These are phyloP conservation scores for Plemyria rubiginata DNA, from an alignment of 2,888 invertebrate genomes.

Conservation along the genomic window DNA sequence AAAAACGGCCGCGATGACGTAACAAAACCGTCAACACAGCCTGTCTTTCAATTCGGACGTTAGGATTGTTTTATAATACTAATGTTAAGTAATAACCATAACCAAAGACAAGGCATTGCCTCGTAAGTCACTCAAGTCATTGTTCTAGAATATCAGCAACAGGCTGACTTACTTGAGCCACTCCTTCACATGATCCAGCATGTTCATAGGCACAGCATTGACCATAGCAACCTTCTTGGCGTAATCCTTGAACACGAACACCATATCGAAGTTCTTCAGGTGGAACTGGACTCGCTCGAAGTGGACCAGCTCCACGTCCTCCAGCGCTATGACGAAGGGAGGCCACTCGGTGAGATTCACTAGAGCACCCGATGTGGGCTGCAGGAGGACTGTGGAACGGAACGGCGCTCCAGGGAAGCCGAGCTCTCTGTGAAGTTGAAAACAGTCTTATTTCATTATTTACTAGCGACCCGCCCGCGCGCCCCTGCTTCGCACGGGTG, in stretches of 20 bases:
- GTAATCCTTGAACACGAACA: conserved; percentile 99
- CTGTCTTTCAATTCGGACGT: too few species aligned
- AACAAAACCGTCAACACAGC: too few species aligned
- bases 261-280: conserved; percentile 99
- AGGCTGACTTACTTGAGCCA: conserved; percentile 99
- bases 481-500: too few species aligned
- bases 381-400: conserved; percentile 97
- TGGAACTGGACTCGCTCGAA: conserved; percentile 99
- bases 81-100: too few species aligned
- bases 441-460: neutral
- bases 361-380: conserved; percentile 98
- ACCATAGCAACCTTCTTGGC: conserved; percentile 97
- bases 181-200: conserved; percentile 99
- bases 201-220: conserved; percentile 99
- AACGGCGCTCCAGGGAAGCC: conserved; percentile 99
- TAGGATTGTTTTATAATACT: too few species aligned
- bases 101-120: too few species aligned
- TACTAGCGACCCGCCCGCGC: too few species aligned
- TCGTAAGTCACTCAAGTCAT: too few species aligned
- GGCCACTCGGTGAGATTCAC: conserved; percentile 99
- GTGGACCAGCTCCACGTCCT: conserved; percentile 98
- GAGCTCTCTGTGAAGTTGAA: conserved; percentile 87
- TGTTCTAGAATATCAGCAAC: too few species aligned
- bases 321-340: conserved; percentile 98
- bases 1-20: too few species aligned